Conservation (phyloP, 1,140 invertebrate species). For the Euwallacea similis region DNA sequence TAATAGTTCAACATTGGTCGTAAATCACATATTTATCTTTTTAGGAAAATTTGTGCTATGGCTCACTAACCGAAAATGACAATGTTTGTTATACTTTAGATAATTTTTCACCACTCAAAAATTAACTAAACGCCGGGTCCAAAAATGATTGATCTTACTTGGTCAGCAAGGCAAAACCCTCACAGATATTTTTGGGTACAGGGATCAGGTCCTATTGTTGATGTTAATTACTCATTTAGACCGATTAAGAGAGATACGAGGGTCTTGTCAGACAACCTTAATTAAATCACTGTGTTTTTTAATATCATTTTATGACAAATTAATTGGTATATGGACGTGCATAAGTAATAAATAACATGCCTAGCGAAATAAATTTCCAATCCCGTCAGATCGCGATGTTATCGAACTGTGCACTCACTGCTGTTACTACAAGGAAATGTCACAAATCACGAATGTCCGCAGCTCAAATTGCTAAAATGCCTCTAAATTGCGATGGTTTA, state of each 20-base stretch:
- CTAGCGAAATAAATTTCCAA: constrained; percentile 22
- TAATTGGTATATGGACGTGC: not conserved
- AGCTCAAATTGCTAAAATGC: constrained; percentile 37
- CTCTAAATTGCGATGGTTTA: constrained; percentile 36
- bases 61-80: constrained; percentile 6
- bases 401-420: constrained; percentile 33
- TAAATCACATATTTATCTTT: constrained; percentile 10
- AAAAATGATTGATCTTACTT: constrained; percentile 23
- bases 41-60: not conserved
- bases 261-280: not conserved
- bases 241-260: constrained; percentile 8
- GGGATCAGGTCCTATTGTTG: not conserved
- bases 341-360: constrained; percentile 20
- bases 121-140: not conserved
- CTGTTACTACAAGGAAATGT: constrained; percentile 37
- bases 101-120: constrained; percentile 8
- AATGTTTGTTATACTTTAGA: not conserved
- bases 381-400: constrained; percentile 24
- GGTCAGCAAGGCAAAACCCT: not conserved
- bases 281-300: constrained; percentile 12
- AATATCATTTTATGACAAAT: constrained; percentile 7
- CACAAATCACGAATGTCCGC: constrained; percentile 37
- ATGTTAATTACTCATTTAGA: constrained; percentile 6
- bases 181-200: constrained; percentile 8
- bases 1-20: constrained; percentile 2